A percentile compares a stretch with the other conserved stretches of the same genome.
Evolutionary conservation across 2,888 invertebrate species (phyloP).

Genomic region (Crepidodera aurea): DNA sequence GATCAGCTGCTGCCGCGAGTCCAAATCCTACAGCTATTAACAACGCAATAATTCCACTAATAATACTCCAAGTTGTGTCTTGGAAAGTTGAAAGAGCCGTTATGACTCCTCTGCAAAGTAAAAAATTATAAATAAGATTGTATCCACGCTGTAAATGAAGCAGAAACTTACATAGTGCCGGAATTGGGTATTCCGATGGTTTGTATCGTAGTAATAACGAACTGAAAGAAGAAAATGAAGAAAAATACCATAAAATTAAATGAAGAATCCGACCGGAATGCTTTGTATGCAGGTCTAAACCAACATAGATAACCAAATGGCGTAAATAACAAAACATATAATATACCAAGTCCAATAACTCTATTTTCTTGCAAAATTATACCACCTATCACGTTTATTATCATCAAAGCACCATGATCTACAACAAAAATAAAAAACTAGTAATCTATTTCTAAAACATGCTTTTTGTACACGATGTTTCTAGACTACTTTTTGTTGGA

Average conservation of each 20-base stretch:
- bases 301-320: slow-evolving; percentile 98
- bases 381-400: slow-evolving; percentile 87
- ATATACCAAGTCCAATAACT: slow-evolving; percentile 86
- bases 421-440: slow-evolving; percentile 61
- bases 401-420: slow-evolving; percentile 90
- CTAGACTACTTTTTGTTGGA: too few relatives aligned
- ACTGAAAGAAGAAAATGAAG: slow-evolving; percentile 97
- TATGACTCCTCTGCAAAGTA: slow-evolving; percentile 84
- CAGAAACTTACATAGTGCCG: slow-evolving; percentile 89
- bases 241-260: slow-evolving; percentile 99
- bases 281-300: slow-evolving; percentile 99
- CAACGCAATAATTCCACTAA: slow-evolving; percentile 81
- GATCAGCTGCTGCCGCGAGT: slow-evolving; percentile 76
- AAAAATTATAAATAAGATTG: slow-evolving; percentile 45
- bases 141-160: too few relatives aligned
- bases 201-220: slow-evolving; percentile 86
- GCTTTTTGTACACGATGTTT: too few relatives aligned
- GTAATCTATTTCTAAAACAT: too few relatives aligned
- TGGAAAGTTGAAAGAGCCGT: slow-evolving; percentile 75
- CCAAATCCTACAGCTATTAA: slow-evolving; percentile 82
- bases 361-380: slow-evolving; percentile 78
- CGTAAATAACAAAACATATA: slow-evolving; percentile 89
- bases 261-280: slow-evolving; percentile 97
- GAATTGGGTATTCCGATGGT: slow-evolving; percentile 84
- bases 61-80: slow-evolving; percentile 64